Evolutionary conservation across 2,797 vertebrate genomes (phyloP), one percentile per base, ranked within the genome.

Genomic region (Danio aesculapii): DNA sequence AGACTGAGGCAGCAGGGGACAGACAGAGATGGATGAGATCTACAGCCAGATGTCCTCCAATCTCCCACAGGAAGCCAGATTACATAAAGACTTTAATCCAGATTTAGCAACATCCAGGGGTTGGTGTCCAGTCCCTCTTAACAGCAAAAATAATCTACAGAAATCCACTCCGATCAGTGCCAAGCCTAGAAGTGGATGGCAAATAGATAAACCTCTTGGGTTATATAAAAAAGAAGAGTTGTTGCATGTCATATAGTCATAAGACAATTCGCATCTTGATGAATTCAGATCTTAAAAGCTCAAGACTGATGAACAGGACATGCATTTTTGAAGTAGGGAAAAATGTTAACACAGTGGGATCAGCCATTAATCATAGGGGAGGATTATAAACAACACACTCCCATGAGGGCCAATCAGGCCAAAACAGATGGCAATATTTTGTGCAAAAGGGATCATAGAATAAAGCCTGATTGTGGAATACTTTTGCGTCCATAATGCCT

Each of bases 51-150:
- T 94, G 93, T 94, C 92, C 90, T 92, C 87, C 91, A 94, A 94
- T 94, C 92, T 92, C 92, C 92, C 92, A 92, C 87, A 89, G 91
- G 89, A 91, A 84, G 70, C 84, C 92, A 92, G 92, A 94, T 93
- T 95, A 92, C 88, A 88, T 91, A 92, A 94, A 93, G 91, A 87
- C 90, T 86, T 87, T 94, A 94, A 94, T 95, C 94, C 79, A 86
- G 90, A 85, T 92, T 94, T 30, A 94, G 91, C 85, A 80, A 83
- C 83, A 85, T 75, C 78, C 79, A 88, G 74, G 82, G 84, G 57
- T 74, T 58, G 71, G 73, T 58, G 55, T 59, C 49, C 61, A 53
- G 74, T 8, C 43, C 50, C 66, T 63, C 52, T 21, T 72, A 71
- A 63, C 41, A 64, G 72, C 77, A 67, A 76, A 80, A 84, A 82